Percentiles rank a stretch among this genome's conserved stretches.
phyloP scores from a whole-genome alignment of 1,140 invertebrate species.

The Lethrus apterus region DNA sequence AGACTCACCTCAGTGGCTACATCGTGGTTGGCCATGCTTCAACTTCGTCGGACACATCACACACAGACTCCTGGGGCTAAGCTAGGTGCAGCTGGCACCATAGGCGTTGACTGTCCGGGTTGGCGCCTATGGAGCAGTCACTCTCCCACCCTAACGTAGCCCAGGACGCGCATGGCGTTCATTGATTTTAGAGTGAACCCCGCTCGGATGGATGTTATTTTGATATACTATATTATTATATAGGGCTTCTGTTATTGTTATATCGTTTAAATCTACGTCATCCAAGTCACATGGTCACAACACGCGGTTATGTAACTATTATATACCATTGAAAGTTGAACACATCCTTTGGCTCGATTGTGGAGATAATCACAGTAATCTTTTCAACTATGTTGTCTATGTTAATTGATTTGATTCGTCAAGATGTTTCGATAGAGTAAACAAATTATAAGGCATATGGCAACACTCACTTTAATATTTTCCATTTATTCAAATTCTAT shows the following conservation, averaged over 20 bases:
- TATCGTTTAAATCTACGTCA: too few species aligned
- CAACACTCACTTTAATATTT: too few species aligned
- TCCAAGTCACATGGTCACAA: too few species aligned
- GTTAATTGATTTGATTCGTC: too few species aligned
- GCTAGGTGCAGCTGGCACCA: slow-evolving; percentile 39
- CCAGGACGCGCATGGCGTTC: slow-evolving; percentile 33
- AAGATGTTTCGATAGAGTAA: too few species aligned
- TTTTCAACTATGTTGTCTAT: too few species aligned
- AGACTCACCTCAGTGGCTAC: slow-evolving; percentile 34
- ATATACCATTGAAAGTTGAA: too few species aligned
- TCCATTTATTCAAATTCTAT: too few species aligned
- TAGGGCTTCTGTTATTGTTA: slow-evolving; percentile 20
- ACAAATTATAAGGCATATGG: too few species aligned
- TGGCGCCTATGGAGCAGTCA: slow-evolving; percentile 35
- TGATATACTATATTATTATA: slow-evolving; percentile 24
- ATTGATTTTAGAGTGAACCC: slow-evolving; percentile 32
- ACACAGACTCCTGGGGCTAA: slow-evolving; percentile 32
- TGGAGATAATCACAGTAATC: too few species aligned
- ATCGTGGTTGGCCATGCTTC: slow-evolving; percentile 28
- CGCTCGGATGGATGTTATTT: slow-evolving; percentile 26
- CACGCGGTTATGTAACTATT: too few species aligned
- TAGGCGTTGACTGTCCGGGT: slow-evolving; percentile 42
- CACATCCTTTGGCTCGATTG: too few species aligned
- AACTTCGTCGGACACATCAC: slow-evolving; percentile 32
- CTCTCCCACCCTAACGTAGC: slow-evolving; percentile 26